Conservation (phyloP, 2,797 vertebrate genomes). For the Aldrovandia affinis region DNA sequence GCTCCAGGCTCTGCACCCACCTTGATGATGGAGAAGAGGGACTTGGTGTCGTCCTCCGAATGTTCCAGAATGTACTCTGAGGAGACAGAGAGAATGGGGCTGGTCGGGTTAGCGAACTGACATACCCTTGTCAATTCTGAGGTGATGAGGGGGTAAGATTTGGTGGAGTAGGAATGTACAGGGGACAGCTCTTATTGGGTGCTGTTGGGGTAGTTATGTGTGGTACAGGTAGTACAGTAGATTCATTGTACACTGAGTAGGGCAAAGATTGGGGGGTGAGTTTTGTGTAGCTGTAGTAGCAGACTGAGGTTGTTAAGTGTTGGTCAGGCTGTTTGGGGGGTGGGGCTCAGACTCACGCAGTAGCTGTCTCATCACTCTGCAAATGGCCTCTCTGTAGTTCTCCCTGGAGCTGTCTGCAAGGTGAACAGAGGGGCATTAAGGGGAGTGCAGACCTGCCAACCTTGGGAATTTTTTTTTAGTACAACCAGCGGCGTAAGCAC, state of each 20-base stretch:
- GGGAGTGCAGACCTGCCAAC: not conserved
- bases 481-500: too few species aligned
- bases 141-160: not conserved
- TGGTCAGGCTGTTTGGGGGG: not conserved
- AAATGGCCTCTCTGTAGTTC: constrained; percentile 90
- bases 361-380: constrained; percentile 85
- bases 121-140: not conserved
- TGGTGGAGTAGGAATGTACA: not conserved
- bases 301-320: not conserved
- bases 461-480: too few species aligned
- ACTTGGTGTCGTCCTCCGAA: constrained; percentile 97
- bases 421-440: constrained; percentile 17
- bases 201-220: not conserved
- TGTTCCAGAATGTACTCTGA: constrained; percentile 90
- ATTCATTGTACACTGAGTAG: not conserved
- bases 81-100: constrained; percentile 24
- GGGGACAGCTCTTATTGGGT: not conserved
- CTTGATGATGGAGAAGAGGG: constrained; percentile 98
- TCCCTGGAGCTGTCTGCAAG: constrained; percentile 84
- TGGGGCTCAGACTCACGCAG: constrained; percentile 82
- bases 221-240: not conserved
- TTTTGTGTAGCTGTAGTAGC: not conserved
- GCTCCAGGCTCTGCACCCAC: constrained; percentile 63
- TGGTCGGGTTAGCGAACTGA: not conserved
- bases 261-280: not conserved